Conservation (phyloP, 2,797 vertebrate genomes). For the Todus mexicanus region DNA sequence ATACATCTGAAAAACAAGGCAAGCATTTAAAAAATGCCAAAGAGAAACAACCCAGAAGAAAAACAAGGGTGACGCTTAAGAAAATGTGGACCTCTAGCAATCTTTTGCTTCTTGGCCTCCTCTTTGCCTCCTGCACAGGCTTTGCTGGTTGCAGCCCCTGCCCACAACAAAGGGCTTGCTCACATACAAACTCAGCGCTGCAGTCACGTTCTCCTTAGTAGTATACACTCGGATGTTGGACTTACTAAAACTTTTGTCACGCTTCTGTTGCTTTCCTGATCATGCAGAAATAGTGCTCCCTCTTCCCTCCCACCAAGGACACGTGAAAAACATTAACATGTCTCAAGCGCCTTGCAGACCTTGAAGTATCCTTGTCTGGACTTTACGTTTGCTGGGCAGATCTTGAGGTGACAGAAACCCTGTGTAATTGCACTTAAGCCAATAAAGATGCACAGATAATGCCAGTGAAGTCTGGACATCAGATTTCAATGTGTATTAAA, state of each 20-base stretch:
- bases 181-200: neutral
- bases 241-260: neutral
- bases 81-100: neutral
- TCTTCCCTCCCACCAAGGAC: neutral
- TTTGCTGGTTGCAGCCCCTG: neutral
- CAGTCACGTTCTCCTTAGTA: neutral
- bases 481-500: constrained; percentile 5
- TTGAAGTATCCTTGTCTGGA: constrained; percentile 32
- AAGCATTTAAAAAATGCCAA: neutral
- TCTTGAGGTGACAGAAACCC: neutral
- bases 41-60: neutral
- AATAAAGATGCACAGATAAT: neutral
- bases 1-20: neutral
- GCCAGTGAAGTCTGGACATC: neutral
- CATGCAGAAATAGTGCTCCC: neutral
- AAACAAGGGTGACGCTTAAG: neutral
- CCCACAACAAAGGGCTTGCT: neutral
- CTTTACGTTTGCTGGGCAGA: neutral
- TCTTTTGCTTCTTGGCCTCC: neutral
- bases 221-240: accelerated
- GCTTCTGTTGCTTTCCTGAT: neutral
- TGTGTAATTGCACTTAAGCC: neutral
- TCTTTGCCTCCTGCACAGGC: neutral
- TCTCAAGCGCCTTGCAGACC: constrained; percentile 23
- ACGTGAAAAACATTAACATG: constrained; percentile 50